These are phyloP conservation scores for Leptinotarsa haldemani DNA, from an alignment of 2,888 invertebrate genomes.

Conservation along the genomic window DNA sequence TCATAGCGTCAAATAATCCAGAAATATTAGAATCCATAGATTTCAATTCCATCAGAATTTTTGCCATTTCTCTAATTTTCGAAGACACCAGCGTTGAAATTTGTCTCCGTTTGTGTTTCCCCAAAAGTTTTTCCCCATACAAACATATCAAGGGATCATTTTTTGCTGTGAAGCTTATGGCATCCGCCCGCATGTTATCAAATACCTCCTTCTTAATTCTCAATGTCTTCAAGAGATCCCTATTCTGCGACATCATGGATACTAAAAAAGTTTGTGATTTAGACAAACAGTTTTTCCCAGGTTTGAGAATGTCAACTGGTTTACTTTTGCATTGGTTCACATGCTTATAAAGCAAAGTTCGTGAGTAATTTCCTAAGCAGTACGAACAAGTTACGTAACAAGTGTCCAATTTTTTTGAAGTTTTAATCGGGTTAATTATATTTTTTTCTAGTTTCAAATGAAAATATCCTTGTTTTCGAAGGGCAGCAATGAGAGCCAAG, in stretches of 20 bases:
- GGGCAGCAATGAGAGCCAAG: background rate
- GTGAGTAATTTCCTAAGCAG: slow-evolving; percentile 43
- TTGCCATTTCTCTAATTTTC: slow-evolving; percentile 16
- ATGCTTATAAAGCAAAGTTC: slow-evolving; percentile 39
- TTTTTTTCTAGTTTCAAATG: background rate
- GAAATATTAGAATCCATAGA: slow-evolving; percentile 32
- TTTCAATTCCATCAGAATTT: slow-evolving; percentile 28
- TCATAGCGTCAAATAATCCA: slow-evolving; percentile 32
- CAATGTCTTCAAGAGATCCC: slow-evolving; percentile 35
- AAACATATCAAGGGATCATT: slow-evolving; percentile 46
- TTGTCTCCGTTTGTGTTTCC: background rate
- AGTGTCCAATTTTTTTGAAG: slow-evolving; percentile 30
- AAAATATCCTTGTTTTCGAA: background rate
- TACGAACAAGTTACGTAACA: slow-evolving; percentile 33
- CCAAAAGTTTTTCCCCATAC: slow-evolving; percentile 35
- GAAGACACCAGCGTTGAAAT: no score
- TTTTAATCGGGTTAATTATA: slow-evolving; percentile 15
- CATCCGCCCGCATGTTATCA: slow-evolving; percentile 47
- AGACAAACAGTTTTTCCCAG: slow-evolving; percentile 34
- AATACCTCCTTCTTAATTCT: slow-evolving; percentile 45
- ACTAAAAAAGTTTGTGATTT: slow-evolving; percentile 44
- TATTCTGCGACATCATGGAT: slow-evolving; percentile 29
- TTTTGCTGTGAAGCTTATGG: slow-evolving; percentile 44
- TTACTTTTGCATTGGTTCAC: slow-evolving; percentile 41
- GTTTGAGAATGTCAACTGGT: slow-evolving; percentile 24